Evolutionary conservation across 64 coral and sea anemone genomes (phyloP), one percentile per base, ranked within the genome.

Genomic region (Porites australiensis): DNA sequence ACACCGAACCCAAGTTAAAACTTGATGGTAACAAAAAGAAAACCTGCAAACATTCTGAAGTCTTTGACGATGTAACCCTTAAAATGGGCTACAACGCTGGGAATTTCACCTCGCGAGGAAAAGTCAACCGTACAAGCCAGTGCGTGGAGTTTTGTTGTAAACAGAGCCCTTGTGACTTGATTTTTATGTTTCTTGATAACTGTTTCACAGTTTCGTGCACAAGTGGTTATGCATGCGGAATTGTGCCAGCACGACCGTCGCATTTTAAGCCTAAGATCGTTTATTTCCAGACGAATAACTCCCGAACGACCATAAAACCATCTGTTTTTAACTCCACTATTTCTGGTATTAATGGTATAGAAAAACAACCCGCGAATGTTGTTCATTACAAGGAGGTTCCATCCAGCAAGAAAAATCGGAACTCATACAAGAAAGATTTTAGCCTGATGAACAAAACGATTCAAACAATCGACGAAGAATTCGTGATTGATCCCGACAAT

Each of bases 151-250:
- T 67, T 62, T 98, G 95, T 44, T 98, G 95, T 16, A 75, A 94
- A 4, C 82, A 88, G 68, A 72, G 52, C 9, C 61, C 76, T n/a
- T 98, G 95, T 64, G 88, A 98, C 27, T 82, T 98, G 51, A 92
- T 94, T 52, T 98, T 98, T 72, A 91, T 98, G 83, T 98, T 94
- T 82, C 65, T 94, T 21, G 72, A 77, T 48, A 74, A 94, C 72
- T 98, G 95, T 13, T 98, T 94, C 72, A 98, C 95, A 46, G 88
- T 98, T 13, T 88, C 85, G 19, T 98, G 95, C 44, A 62, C 80
- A 58, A 98, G 77, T 10, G 90, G 95, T 58, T 91, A 82, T 76
- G 95, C 95, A 9, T 98, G 95, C 75, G 95, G 94, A 15, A 94
- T 98, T 46, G 84, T 98, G 1, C 83, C 93, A 53, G 92, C 95